Evolutionary conservation across 2,888 invertebrate genomes (phyloP), one percentile per base, ranked within the genome.

Genomic region (Habrosyne pyritoides): DNA sequence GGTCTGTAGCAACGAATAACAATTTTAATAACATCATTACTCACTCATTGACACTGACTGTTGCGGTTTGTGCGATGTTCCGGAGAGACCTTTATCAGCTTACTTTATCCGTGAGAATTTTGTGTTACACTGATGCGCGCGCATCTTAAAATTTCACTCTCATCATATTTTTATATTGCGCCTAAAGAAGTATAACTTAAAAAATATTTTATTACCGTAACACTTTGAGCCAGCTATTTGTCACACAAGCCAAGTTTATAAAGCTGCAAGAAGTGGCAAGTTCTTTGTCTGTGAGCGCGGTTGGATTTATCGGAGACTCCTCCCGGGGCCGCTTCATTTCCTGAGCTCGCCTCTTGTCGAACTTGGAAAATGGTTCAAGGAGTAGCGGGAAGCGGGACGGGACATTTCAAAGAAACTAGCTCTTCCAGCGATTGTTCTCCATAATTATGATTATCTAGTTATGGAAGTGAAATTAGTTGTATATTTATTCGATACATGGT

Each of bases 271-370:
- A 89, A 86, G 84, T 79, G 82, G 79, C 83, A 79, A 77, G 80
- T 88, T 88, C 86, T 90, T 89, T 89, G 89, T 88, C 75, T 79
- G 59, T 61, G 75, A 60, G 60, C 64, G 63, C 60, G 67, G 63
- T 60, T 59, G 78, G 81, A 84, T 83, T 83, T 89, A 89, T 89
- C 89, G 84, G 75, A 67, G 76, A 76, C 75, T 83, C 76, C 81
- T 85, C 83, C 78, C 81, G 77, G 42, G 42, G 76, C 80, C 81
- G 84, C 81, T 91, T 91, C 91, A 91, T 91, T 91, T 91, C 91
- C 91, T 86, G 84, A 68, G 83, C 84, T 81, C 80, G 84, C 83
- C 86, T 89, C 87, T 86, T 89, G 88, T 89, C 88, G 87, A 89
- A 89, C 84, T 83, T 75, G 67, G 56, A 49, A 60, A 14, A 21